Conservation (phyloP, 2,888 invertebrate genomes). For the Metellina segmentata region DNA sequence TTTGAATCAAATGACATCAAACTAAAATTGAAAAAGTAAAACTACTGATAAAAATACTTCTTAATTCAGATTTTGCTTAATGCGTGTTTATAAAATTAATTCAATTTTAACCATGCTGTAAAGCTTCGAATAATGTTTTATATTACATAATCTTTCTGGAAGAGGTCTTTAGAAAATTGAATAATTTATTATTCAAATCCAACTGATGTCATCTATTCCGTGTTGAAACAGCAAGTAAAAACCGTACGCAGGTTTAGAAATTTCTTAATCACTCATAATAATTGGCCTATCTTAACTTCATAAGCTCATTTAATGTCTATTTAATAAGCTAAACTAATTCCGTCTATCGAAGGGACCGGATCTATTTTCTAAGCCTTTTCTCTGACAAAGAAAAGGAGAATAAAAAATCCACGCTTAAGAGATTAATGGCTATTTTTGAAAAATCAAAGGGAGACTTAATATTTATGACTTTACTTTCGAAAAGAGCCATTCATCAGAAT, state of each 20-base stretch:
- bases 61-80: too few species aligned
- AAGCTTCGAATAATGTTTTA: too few species aligned
- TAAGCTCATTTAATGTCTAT: conserved; percentile 12
- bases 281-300: conserved; percentile 8
- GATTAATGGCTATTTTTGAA: conserved; percentile 60
- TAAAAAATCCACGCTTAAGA: conserved; percentile 25
- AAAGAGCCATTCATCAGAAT: conserved; percentile 56
- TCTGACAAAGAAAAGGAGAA: background rate
- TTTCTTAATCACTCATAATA: background rate
- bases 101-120: too few species aligned
- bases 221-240: background rate
- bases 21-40: too few species aligned
- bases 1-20: too few species aligned
- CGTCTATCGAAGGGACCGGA: background rate
- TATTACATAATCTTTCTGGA: too few species aligned
- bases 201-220: background rate
- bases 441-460: conserved; percentile 51
- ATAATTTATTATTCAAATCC: too few species aligned
- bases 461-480: conserved; percentile 61
- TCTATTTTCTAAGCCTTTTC: conserved; percentile 32
- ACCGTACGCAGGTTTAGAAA: background rate
- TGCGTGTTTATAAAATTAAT: too few species aligned
- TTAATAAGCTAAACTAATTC: background rate
- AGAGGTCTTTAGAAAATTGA: too few species aligned
- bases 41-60: too few species aligned